phyloP scores from a whole-genome alignment of 2,888 invertebrate genomes.

The Ormyrus labotus region DNA sequence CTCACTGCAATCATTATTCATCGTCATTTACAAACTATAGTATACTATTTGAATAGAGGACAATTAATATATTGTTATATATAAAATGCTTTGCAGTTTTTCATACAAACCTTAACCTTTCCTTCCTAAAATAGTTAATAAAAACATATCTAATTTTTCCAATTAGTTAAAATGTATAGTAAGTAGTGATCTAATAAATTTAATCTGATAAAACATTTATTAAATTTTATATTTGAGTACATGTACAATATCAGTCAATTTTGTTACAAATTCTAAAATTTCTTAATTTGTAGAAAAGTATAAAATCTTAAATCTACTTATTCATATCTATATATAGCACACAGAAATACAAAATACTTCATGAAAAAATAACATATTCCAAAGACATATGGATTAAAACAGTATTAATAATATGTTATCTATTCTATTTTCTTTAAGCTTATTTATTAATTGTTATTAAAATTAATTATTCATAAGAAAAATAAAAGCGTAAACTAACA shows the following conservation, averaged over 20 bases:
- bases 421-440: not conserved
- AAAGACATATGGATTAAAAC: not conserved
- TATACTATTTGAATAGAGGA: conserved; percentile 66
- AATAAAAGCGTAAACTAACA: too few species aligned
- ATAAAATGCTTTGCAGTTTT: conserved; percentile 55
- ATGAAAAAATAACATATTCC: not conserved
- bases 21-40: conserved; percentile 57
- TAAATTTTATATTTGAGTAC: conserved; percentile 2
- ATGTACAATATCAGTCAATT: conserved; percentile 28
- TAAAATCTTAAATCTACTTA: conserved; percentile 22
- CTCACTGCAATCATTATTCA: conserved; percentile 57
- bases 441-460: too few species aligned
- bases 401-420: conserved; percentile 6
- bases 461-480: too few species aligned
- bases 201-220: conserved; percentile 25
- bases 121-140: not conserved
- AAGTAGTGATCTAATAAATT: conserved; percentile 5
- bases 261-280: conserved; percentile 17
- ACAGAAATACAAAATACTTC: conserved; percentile 21
- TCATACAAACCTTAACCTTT: conserved; percentile 15
- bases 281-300: conserved; percentile 10
- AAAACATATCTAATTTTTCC: not conserved
- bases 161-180: not conserved
- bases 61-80: conserved; percentile 72
- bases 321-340: conserved; percentile 22